Base-by-base conservation (phyloP, 2,888 invertebrate genomes). In the Eledona agricola region DNA sequence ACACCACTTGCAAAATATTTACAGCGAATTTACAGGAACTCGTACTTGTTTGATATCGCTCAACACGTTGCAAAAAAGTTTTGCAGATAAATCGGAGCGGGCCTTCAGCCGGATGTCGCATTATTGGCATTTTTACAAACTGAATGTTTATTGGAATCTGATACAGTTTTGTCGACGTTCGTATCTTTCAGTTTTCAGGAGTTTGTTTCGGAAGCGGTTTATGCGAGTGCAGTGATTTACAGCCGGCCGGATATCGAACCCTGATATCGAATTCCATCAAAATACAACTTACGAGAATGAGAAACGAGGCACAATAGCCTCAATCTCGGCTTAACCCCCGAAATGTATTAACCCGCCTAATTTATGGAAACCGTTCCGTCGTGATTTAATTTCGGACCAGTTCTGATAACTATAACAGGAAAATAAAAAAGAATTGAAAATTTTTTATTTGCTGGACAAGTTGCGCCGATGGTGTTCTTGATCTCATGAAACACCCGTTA, bases 151-250 rank as follows among this genome's bases (percentile, higher is more conserved):
- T 50, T 43, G 43, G 50, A 45, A 50, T 54, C 50, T 37, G 54
- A 50, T 55, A 51, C 47, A 37, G 25, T 47, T 51, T 25, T 51
- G 47, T 55, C 47, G 55, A 55, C 47, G 35, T 51, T 46, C 35
- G 20, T 37, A 46, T 51, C 50, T 45, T 37, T 35, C 46, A 52
- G 40, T 54, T 55, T 55, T 46, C 46, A 15, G 9, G 46, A 54
- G 46, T 57, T 57, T 50, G 32, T 54, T 49, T 45, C 46, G 56
- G 49, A 55, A 55, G 46, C 43, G 47, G 53, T 59, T 59, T 52
- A 49, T 55, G 37, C 52, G 45, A 46, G 32, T 47, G 49, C 22
- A 13, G 51, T 55, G 59, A 59, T 59, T 51, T 59, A 60, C 55
- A 57, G 28, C 15, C 5, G 16, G 19, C 20, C 19, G 47, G 47